Evolutionary conservation across 2,113 vertebrate genomes (phyloP), one percentile per base, ranked within the genome.

Genomic region (Paracanthobrama guichenoti): DNA sequence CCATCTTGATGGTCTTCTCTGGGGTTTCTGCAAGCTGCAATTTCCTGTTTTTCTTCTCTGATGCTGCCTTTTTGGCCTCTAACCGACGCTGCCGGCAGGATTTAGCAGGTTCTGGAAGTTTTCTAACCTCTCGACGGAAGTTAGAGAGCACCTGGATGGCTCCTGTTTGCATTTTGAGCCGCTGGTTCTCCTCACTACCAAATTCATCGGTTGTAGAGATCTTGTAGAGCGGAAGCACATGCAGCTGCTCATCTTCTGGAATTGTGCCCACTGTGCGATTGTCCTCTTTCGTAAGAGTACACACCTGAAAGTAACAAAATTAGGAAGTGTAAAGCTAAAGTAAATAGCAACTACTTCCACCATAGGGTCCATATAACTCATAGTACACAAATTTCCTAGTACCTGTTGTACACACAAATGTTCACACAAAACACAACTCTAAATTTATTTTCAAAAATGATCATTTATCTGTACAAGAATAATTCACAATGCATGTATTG

Each of bases 271-370:
- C 93, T n/a, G 86, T 87, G 0, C 97, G 96, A 96, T 99, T 99
- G 94, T 98, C 97, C 91, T 99, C 98, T 92, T 97, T 99, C 0
- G 97, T 99, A 87, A 99, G 94, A 12, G 98, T 99, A 88, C 98
- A 99, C 90, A 99, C 98, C 98, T 99, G 85, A 39, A n/a, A 80
- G 42, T 20, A 64, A 75, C 13, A 60, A 35, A 35, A 67, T 46
- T 1, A 28, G 18, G 55, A 10, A 60, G 28, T 50, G 3, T 16
- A 24, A 64, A 3, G 13, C 28, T 14, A 12, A 48, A 35, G 18
- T 6, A 59, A 39, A 77, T 26, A 55, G 42, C 72, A 50, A 31
- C 4, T 22, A 55, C 18, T 76, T 55, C 13, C 2, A 28, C 12
- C 26, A 76, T 7, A 35, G 3, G 16, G 64, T 67, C 18, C 31